Evolutionary conservation across 1,140 invertebrate genomes (phyloP).

Genomic region (Oncopeltus fasciatus): DNA sequence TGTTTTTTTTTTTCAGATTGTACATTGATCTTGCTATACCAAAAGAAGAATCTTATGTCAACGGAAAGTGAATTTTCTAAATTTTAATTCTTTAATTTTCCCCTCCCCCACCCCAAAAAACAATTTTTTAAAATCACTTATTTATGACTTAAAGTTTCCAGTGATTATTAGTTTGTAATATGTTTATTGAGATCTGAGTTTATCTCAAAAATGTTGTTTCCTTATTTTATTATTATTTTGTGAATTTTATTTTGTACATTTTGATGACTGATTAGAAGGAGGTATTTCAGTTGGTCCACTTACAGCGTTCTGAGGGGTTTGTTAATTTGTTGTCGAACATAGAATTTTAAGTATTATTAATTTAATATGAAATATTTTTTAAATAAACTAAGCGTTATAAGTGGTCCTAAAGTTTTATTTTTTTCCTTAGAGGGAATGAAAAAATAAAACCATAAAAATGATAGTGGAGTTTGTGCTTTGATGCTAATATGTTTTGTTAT

Average conservation of each 20-base stretch:
- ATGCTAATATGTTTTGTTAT: too few species aligned
- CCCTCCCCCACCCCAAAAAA: too few species aligned
- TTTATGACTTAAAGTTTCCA: neutral
- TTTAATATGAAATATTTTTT: neutral
- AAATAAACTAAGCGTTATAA: conserved; percentile 4
- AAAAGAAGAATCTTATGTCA: neutral
- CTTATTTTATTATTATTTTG: conserved; percentile 1
- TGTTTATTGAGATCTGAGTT: neutral
- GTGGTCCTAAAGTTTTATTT: conserved; percentile 6
- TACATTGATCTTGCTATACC: neutral
- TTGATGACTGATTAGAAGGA: neutral
- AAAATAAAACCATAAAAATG: too few species aligned
- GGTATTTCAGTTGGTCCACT: neutral
- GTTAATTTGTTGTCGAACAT: neutral
- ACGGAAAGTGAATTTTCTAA: neutral
- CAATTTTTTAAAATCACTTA: neutral
- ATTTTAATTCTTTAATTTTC: conserved; percentile 1
- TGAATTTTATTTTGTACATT: neutral
- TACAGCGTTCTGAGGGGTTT: conserved; percentile 1
- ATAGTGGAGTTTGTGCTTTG: too few species aligned
- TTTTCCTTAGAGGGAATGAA: neutral
- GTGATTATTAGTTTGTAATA: neutral
- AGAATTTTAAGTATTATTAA: neutral
- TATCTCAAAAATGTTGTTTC: neutral
- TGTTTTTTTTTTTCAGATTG: neutral